Evolutionary conservation across 2,888 invertebrate genomes (phyloP).

Genomic region (Andrena praecox): DNA sequence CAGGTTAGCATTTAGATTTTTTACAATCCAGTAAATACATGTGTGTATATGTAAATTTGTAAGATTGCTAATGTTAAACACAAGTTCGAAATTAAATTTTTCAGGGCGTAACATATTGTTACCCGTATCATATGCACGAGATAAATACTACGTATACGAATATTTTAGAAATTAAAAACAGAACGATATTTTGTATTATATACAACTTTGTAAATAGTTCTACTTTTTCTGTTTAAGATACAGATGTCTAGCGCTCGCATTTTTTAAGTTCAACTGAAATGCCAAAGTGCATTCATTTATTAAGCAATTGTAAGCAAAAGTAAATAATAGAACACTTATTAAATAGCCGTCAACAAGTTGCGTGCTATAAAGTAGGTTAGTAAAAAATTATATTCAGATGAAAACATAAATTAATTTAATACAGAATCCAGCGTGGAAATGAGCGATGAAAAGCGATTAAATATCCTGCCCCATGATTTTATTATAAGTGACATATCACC

Average conservation of each 20-base stretch:
- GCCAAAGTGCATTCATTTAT: background rate
- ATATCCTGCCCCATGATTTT: too few relatives aligned
- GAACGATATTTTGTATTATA: constrained; percentile 1
- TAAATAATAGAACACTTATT: too few relatives aligned
- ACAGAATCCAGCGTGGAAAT: too few relatives aligned
- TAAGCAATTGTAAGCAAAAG: too few relatives aligned
- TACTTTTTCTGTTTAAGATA: background rate
- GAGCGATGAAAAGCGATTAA: too few relatives aligned
- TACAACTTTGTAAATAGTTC: too few relatives aligned
- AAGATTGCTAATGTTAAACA: background rate
- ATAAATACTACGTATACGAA: background rate
- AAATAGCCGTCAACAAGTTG: too few relatives aligned
- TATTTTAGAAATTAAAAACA: background rate
- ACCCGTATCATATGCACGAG: background rate
- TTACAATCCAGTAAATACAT: background rate
- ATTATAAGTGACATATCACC: too few relatives aligned
- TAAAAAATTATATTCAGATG: too few relatives aligned
- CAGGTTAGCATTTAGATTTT: constrained; percentile 41
- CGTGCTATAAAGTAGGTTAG: too few relatives aligned
- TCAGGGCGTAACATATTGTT: background rate
- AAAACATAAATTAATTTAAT: too few relatives aligned
- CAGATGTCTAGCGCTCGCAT: background rate
- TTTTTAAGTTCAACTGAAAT: background rate
- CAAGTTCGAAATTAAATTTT: background rate
- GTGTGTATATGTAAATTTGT: background rate